Conservation (phyloP, 2,888 invertebrate genomes). For the Dorcus hopei region DNA sequence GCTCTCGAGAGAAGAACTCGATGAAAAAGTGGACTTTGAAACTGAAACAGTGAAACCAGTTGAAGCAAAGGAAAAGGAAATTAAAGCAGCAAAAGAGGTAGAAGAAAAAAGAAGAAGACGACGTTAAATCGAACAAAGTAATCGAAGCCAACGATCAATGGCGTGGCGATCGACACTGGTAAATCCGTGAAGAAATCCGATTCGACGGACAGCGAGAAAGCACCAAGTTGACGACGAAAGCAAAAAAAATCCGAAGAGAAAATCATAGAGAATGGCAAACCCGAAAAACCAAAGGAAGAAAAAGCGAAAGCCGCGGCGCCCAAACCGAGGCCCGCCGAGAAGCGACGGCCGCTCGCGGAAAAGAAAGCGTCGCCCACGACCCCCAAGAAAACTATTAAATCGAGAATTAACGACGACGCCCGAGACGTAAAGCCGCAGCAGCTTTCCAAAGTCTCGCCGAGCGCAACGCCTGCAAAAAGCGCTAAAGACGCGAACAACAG, state of each 20-base stretch:
- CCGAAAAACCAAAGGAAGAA: too few species aligned
- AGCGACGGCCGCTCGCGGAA: too few species aligned
- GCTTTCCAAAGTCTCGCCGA: constrained; percentile 60
- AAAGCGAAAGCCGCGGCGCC: too few species aligned
- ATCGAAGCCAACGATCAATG: too few species aligned
- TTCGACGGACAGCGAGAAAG: constrained; percentile 48
- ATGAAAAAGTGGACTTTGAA: background rate
- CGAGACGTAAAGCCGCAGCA: constrained; percentile 42
- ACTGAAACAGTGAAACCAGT: background rate
- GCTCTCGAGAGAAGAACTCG: too few species aligned
- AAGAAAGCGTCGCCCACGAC: too few species aligned
- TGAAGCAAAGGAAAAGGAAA: background rate
- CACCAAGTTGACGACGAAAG: constrained; percentile 26
- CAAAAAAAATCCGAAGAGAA: constrained; percentile 44
- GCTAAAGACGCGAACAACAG: constrained; percentile 86
- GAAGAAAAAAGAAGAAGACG: too few species aligned
- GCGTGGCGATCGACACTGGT: too few species aligned
- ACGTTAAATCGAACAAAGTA: too few species aligned
- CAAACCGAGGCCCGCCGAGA: too few species aligned
- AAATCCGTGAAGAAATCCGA: constrained; percentile 51
- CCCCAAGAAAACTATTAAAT: constrained; percentile 54
- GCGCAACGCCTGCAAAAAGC: constrained; percentile 80
- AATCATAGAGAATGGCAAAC: constrained; percentile 35
- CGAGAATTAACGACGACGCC: constrained; percentile 52
- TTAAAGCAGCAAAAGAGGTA: too few species aligned